phyloP scores from a whole-genome alignment of 1,140 invertebrate genomes.

The Brachionus manjavacas region DNA sequence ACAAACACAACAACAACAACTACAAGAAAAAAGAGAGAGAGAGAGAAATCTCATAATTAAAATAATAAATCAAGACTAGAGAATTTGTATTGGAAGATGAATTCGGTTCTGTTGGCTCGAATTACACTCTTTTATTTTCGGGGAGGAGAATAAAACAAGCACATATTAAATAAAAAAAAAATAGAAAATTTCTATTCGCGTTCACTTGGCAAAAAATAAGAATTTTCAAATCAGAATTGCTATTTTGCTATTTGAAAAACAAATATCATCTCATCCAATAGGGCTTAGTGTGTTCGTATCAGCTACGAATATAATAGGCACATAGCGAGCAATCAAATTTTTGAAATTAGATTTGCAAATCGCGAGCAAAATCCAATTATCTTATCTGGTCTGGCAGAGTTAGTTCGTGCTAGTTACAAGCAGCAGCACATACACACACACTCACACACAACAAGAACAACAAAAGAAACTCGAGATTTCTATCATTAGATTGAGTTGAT shows the following conservation, averaged over 20 bases:
- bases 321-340: neutral
- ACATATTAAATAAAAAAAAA: neutral
- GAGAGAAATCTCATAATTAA: slow-evolving; percentile 1
- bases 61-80: neutral
- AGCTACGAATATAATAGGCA: neutral
- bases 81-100: neutral
- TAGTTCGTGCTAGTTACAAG: neutral
- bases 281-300: neutral
- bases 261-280: neutral
- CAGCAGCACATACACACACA: neutral
- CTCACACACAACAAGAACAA: neutral
- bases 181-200: neutral
- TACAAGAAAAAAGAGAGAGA: neutral
- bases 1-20: neutral
- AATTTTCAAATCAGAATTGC: neutral
- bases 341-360: neutral
- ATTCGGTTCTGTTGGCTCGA: neutral
- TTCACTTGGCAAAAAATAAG: no score
- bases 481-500: slow-evolving; percentile 27
- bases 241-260: neutral
- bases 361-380: neutral
- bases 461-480: neutral
- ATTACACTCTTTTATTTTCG: neutral
- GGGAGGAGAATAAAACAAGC: neutral
- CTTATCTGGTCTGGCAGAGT: neutral